These are phyloP conservation scores for Oceanodroma leucorhoa DNA, from an alignment of 2,797 vertebrate genomes.

Conservation along the genomic window DNA sequence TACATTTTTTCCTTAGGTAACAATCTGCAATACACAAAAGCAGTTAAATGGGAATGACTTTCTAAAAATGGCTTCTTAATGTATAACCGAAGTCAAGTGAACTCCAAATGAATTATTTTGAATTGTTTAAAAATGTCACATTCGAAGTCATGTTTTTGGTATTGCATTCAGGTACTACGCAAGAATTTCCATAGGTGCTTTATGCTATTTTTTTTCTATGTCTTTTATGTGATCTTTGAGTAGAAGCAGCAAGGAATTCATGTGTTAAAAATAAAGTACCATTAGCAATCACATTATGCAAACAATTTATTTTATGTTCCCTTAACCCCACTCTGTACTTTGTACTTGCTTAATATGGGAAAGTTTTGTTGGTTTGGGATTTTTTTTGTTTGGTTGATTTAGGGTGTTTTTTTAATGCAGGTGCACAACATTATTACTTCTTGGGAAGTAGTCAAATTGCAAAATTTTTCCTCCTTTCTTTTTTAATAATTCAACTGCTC, in stretches of 20 bases:
- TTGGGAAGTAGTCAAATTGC: constrained; percentile 9
- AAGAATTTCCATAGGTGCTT: constrained; percentile 1
- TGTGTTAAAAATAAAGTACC: constrained; percentile 14
- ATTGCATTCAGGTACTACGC: background rate
- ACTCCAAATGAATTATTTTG: background rate
- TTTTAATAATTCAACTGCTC: constrained; percentile 10
- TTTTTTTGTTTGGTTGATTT: background rate
- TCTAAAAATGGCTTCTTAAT: constrained; percentile 18
- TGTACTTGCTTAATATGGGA: background rate
- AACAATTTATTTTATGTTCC: constrained; percentile 14
- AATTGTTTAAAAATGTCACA: constrained; percentile 35
- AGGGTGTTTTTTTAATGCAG: background rate
- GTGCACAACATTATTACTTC: constrained; percentile 31
- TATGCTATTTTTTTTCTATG: background rate
- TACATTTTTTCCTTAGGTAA: background rate
- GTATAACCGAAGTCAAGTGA: background rate
- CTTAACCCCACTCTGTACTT: background rate
- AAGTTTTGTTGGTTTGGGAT: background rate
- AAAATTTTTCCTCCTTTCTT: background rate
- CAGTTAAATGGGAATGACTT: constrained; percentile 28
- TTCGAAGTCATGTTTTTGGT: background rate
- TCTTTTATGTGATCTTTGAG: background rate
- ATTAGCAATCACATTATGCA: constrained; percentile 46
- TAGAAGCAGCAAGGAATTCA: constrained; percentile 24
- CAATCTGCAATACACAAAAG: constrained; percentile 31